Evolutionary conservation across 2,113 vertebrate species (phyloP), one percentile per base, ranked within the genome.

Genomic region (Danionella cerebrum): DNA sequence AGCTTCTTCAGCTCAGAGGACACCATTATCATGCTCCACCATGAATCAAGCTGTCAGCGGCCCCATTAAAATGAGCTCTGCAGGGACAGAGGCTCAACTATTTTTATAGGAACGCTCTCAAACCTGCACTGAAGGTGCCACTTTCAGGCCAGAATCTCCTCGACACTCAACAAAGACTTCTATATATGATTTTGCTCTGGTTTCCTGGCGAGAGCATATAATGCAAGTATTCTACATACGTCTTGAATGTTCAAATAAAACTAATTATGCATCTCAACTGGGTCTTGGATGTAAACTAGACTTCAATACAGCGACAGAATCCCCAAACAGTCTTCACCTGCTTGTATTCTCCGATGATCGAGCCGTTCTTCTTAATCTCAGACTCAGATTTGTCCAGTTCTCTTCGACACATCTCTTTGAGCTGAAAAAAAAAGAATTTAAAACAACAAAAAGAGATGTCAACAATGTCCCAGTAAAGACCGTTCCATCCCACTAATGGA

Each of bases 291-390:
- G 19, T 7, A 58, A 39, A 58, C 6, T 57, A 10, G 50, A 33
- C 50, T 53, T 53, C 27, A 53, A 38, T 39, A 57, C n/a, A 24
- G 21, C 14, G 35, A 58, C 10, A 41, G 13, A 58, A 21, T 12
- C 19, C 35, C 54, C 29, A n/a, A 53, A 16, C 10, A 4, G 38
- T 33, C 21, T 16, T 66, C 65, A 97, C 96, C 95, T 99, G 96
- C 78, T 99, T 99, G 80, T 99, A 99, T 85, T 99, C 96, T 33
- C 94, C 91, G 45, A 99, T 99, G 78, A 99, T 99, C 21, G 95
- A 98, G 60, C 92, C 93, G 65, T 98, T 99, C 85, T 98, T 99
- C 82, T 90, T 97, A 60, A 99, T 97, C 83, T 99, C 96, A 0
- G 90, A 94, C 81, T 98, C 96, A 1, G 96, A 94, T 66, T 98